Conservation (phyloP, 2,888 invertebrate species). For the Diabrotica balteata region DNA sequence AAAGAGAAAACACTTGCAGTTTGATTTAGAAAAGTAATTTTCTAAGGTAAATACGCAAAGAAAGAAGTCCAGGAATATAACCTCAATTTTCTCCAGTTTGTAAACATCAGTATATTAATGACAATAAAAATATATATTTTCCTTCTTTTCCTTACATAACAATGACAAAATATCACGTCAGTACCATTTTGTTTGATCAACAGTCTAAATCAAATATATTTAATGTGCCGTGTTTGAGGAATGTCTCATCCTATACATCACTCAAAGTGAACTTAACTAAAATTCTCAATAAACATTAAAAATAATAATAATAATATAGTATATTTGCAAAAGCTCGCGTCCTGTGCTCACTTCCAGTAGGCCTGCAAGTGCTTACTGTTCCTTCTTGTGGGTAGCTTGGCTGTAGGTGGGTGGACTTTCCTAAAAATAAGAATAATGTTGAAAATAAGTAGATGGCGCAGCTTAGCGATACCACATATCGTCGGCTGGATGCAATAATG, state of each 20-base stretch:
- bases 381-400: slow-evolving; percentile 77
- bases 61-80: too few species aligned
- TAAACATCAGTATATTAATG: too few species aligned
- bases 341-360: slow-evolving; percentile 1
- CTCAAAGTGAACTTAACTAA: neutral
- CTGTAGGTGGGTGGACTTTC: slow-evolving; percentile 86
- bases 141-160: too few species aligned
- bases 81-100: too few species aligned
- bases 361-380: slow-evolving; percentile 64
- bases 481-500: too few species aligned
- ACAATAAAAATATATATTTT: too few species aligned
- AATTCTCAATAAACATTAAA: slow-evolving; percentile 10
- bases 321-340: slow-evolving; percentile 8
- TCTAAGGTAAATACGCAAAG: too few species aligned
- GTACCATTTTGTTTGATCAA: neutral
- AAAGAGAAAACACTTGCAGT: too few species aligned
- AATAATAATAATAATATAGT: slow-evolving; percentile 5
- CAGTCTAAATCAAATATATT: neutral
- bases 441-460: neutral
- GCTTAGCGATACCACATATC: too few species aligned
- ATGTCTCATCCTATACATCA: neutral
- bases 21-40: too few species aligned
- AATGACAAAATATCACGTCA: too few species aligned
- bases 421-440: slow-evolving; percentile 62
- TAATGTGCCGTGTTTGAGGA: neutral